Conservation (phyloP, 2,113 vertebrate species). For the Esox niger region DNA sequence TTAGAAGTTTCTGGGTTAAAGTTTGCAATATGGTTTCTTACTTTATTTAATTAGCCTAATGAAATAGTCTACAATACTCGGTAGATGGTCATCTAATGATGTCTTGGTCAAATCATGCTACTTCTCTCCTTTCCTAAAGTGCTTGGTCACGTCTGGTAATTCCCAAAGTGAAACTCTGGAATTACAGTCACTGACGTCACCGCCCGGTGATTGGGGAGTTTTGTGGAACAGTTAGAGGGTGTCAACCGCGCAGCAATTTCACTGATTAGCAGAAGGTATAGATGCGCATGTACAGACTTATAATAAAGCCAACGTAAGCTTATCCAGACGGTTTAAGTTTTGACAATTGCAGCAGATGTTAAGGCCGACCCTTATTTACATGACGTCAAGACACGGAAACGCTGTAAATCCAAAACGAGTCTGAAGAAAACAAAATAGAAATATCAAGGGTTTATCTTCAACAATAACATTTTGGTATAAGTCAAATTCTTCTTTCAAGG, state of each 20-base stretch:
- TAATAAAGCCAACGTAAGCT: not conserved
- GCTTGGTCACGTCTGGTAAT: slow-evolving; percentile 52
- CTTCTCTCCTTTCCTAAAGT: not conserved
- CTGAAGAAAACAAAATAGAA: slow-evolving; percentile 3
- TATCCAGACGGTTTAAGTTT: not conserved
- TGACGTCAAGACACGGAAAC: slow-evolving; percentile 47
- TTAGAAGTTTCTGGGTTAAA: not conserved
- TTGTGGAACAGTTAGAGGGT: not conserved
- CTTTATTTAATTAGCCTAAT: not conserved
- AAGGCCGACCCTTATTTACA: not conserved
- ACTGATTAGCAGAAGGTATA: slow-evolving; percentile 1
- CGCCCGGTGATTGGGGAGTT: slow-evolving; percentile 28
- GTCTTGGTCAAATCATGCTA: no score
- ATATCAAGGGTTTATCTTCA: not conserved
- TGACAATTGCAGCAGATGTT: not conserved
- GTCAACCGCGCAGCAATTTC: not conserved
- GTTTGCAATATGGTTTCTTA: not conserved
- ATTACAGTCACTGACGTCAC: slow-evolving; percentile 1
- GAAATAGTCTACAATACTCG: not conserved
- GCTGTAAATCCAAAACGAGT: slow-evolving; percentile 2
- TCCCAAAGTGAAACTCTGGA: slow-evolving; percentile 45
- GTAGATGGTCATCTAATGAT: no score
- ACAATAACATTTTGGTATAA: not conserved
- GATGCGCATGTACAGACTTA: not conserved
- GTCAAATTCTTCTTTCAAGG: not conserved